Evolutionary conservation across 2,113 vertebrate species (phyloP), one percentile per base, ranked within the genome.

Genomic region (Picathartes gymnocephalus): DNA sequence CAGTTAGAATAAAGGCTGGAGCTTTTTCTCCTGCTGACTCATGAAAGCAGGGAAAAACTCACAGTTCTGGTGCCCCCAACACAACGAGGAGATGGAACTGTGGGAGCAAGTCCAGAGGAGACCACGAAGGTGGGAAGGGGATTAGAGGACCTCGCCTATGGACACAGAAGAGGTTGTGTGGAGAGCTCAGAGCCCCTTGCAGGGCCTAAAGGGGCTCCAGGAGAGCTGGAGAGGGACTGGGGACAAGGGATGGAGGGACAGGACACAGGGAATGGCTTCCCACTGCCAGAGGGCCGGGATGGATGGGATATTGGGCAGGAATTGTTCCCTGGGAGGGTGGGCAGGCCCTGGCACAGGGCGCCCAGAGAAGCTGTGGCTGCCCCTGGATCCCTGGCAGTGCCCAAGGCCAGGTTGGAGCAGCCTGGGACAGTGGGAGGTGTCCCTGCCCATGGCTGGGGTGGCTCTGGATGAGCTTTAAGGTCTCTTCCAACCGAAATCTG

Each of bases 221-320:
- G 44, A 40, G 53, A 66, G 17, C 61, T 42, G 61, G 11, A 51
- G 53, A 86, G 45, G 35, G 44, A 11, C 42, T 69, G 35, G 30
- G 53, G 35, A 48, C 78, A 58, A 31, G 44, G 53, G 2, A 14
- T 40, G 51, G 25, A 76, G 51, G 37, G 53, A 37, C 72, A 86
- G 62, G 44, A 77, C 53, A 15, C 17, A 21, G 71, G 42, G 53
- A 76, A 58, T 31, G 53, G 42, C 22, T 54, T 37, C 2, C 4
- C 1, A 4, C 0, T 56, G 40, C 0, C 30, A 62, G 58, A 47
- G n/a, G 0, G 40, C 0, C 1, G 42, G 19, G 35, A 0, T 20
- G 0, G 50, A 0, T 73, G 42, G 24, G 81, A 15, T 3, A 12
- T 23, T 21, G 57, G 48, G 69, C 14, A 7, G 47, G 39, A 73